Percentiles rank a stretch among this genome's conserved stretches.
These are phyloP conservation scores for Zaprionus camerounensis DNA, from an alignment of 1,140 invertebrate species.

Conservation along the genomic window DNA sequence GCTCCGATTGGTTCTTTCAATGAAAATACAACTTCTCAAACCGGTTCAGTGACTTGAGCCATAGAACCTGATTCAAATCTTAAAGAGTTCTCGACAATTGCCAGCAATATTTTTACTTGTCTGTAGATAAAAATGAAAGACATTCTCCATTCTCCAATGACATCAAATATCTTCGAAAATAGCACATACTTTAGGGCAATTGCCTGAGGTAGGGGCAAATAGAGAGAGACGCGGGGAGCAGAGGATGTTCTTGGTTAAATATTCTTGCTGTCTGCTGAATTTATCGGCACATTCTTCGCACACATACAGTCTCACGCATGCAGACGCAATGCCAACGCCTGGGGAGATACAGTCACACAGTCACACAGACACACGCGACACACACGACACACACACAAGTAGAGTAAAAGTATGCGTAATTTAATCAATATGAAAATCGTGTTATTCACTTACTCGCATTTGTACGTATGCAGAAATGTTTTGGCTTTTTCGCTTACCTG, in stretches of 20 bases:
- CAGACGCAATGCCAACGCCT: background rate
- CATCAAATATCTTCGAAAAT: background rate
- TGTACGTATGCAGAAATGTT: constrained; percentile 64
- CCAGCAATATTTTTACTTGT: background rate
- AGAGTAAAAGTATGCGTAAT: constrained; percentile 55
- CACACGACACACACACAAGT: background rate
- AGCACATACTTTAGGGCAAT: background rate
- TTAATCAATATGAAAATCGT: constrained; percentile 77
- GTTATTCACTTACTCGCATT: constrained; percentile 74
- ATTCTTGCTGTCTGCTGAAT: constrained; percentile 29
- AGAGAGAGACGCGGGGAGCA: background rate
- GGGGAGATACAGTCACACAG: constrained; percentile 1
- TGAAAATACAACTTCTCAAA: background rate
- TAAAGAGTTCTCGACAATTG: background rate
- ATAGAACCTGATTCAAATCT: background rate
- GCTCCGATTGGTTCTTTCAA: background rate
- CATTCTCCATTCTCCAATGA: background rate
- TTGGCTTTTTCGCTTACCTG: constrained; percentile 63
- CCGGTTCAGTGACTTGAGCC: background rate
- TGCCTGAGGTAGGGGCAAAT: background rate
- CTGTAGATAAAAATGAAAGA: constrained; percentile 7
- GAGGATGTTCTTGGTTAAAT: background rate
- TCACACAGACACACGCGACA: background rate
- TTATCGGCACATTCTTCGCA: constrained; percentile 22
- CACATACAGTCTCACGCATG: background rate